Conservation (phyloP, 1,140 invertebrate species). For the Penaeus indicus region DNA sequence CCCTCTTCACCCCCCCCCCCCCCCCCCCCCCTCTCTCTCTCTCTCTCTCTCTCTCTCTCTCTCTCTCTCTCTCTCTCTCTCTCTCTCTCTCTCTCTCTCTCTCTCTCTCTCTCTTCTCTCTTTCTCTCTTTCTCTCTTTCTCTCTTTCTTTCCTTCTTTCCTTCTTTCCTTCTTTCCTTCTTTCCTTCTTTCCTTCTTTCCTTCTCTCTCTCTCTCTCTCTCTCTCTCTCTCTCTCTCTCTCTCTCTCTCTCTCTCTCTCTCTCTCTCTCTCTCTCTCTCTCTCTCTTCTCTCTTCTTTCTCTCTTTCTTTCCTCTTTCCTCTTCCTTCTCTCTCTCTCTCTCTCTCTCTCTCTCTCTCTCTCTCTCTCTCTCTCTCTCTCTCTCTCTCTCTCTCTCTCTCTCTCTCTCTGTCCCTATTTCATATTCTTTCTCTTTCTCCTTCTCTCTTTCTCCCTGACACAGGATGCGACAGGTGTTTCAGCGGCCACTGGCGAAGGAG, state of each 20-base stretch:
- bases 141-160: neutral
- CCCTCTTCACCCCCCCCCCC: neutral
- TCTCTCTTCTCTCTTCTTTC: neutral
- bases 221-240: neutral
- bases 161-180: neutral
- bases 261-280: neutral
- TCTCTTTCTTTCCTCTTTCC: too few species aligned
- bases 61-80: conserved; percentile 10
- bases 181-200: neutral
- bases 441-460: neutral
- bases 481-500: too few species aligned
- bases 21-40: neutral
- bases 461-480: too few species aligned
- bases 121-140: too few species aligned
- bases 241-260: neutral
- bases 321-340: neutral
- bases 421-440: neutral
- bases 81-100: neutral
- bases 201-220: neutral
- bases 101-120: neutral
- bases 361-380: neutral
- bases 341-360: neutral
- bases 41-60: neutral
- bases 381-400: neutral
- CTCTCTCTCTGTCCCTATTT: neutral